These are phyloP conservation scores for Tetanocera ferruginea DNA, from an alignment of 2,888 invertebrate species.

Conservation along the genomic window DNA sequence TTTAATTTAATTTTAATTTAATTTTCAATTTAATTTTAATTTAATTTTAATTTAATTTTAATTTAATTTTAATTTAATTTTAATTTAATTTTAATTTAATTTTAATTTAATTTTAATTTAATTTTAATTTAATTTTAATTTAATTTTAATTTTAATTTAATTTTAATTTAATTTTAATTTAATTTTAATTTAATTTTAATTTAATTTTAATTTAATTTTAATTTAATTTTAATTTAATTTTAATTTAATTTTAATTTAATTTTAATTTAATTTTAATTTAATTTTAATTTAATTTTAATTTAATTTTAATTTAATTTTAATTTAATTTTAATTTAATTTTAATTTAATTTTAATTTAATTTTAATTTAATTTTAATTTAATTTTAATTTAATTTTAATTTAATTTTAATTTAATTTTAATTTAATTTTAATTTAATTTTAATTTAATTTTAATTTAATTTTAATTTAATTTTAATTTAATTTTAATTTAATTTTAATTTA, in stretches of 20 bases:
- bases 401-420: not conserved
- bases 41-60: constrained; percentile 4
- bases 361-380: not conserved
- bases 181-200: not conserved
- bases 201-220: not conserved
- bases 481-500: too few relatives aligned
- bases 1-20: not conserved
- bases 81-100: constrained; percentile 2
- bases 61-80: constrained; percentile 6
- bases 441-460: not conserved
- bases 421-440: constrained; percentile 25
- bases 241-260: constrained; percentile 3
- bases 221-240: not conserved
- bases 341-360: not conserved
- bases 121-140: not conserved
- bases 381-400: not conserved
- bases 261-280: constrained; percentile 3
- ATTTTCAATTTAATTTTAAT: constrained; percentile 2
- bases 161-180: not conserved
- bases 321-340: constrained; percentile 3
- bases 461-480: not conserved
- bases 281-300: constrained; percentile 3
- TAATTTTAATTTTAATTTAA: not conserved
- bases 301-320: constrained; percentile 3
- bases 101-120: not conserved